Percentiles rank a stretch among this genome's conserved stretches.
Evolutionary conservation across 1,140 invertebrate genomes (phyloP).

Genomic region (Aphaenogaster ashmeadi): DNA sequence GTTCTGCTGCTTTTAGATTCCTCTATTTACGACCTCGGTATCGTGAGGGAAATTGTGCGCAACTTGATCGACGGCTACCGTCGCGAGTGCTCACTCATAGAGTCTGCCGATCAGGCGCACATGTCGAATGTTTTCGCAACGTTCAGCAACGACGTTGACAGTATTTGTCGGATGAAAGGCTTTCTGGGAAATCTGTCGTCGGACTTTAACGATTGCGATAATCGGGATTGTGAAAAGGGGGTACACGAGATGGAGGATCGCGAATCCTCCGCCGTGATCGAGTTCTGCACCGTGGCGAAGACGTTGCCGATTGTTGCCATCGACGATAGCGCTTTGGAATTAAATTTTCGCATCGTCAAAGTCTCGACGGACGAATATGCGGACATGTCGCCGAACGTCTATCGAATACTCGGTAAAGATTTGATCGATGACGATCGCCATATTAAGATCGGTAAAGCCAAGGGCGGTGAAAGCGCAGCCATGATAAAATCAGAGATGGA

Average conservation of each 20-base stretch:
- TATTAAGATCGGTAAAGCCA: not conserved
- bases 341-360: constrained; percentile 64
- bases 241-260: constrained; percentile 12
- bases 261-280: constrained; percentile 45
- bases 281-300: constrained; percentile 61
- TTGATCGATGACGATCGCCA: not conserved
- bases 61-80: constrained; percentile 77
- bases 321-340: constrained; percentile 23
- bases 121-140: not conserved
- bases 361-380: not conserved
- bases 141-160: not conserved
- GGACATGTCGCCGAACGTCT: not conserved
- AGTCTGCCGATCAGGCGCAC: not conserved
- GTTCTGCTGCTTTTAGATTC: not conserved
- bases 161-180: constrained; percentile 16
- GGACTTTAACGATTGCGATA: not conserved
- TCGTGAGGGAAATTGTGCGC: constrained; percentile 80
- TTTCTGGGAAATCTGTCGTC: constrained; percentile 27
- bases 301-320: not conserved
- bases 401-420: not conserved
- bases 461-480: not conserved
- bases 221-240: not conserved
- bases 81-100: constrained; percentile 11
- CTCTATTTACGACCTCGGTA: not conserved
- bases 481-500: constrained; percentile 7